Evolutionary conservation across 2,888 invertebrate species (phyloP), one percentile per base, ranked within the genome.

Genomic region (Onthophagus sagittarius): DNA sequence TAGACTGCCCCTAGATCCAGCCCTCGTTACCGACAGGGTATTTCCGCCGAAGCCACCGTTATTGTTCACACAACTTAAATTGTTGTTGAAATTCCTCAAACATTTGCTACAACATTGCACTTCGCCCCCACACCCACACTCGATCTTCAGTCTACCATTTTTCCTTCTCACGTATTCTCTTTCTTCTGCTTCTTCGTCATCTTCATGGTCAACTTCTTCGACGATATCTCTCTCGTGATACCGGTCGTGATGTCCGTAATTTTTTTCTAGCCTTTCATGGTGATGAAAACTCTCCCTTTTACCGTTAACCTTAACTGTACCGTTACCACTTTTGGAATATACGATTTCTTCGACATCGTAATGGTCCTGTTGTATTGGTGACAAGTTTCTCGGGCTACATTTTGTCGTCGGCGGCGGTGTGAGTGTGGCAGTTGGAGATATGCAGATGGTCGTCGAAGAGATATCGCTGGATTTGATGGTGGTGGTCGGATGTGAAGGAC

Each of bases 31-130:
- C 13, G 81, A 81, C 77, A 85, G 78, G 65, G 76, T 78, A 75
- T 84, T 83, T 31, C 81, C 77, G 76, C 78, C 82, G 71, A 76
- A 76, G 75, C 82, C 82, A 76, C 82, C 83, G 71, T 80, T 79
- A 76, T 83, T 83, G 77, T 83, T 83, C 72, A 80, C 79, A 74
- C 80, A 82, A 76, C 73, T 76, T 71, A 79, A 76, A 78, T 83
- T 82, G 77, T 83, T 84, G 75, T 83, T 84, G 74, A 80, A 80
- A 77, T 81, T 82, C 74, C 81, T 82, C 72, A 79, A 76, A 78
- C 84, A 84, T 75, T 82, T 83, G 73, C 79, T 79, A 78, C 83
- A 84, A 76, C 80, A 82, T 76, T 81, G 82, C 39, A 53, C 39
- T 53, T 53, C 39, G 71, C 77, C 78, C 63, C 72, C 72, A 72